Base-by-base conservation (phyloP, 2,888 invertebrate genomes). In the Congeria kusceri region DNA sequence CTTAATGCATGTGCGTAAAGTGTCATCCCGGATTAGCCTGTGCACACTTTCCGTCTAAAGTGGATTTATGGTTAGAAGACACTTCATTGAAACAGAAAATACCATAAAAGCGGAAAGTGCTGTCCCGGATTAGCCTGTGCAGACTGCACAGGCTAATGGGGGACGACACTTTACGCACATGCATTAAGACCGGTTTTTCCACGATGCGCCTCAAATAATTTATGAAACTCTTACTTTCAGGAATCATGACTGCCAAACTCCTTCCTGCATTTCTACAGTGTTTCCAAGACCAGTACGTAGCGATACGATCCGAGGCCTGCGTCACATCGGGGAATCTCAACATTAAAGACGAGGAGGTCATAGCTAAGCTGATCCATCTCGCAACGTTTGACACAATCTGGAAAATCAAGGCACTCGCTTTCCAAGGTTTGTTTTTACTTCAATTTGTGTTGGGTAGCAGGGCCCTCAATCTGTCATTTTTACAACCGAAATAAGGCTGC, bases 241-340 rank as follows among this genome's bases (percentile, higher is more conserved):
- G 93, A 63, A 92, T 93, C 32, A 93, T 93, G 93, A 93, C 93
- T n/a, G 91, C 92, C 58, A 92, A 93, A 71, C 86, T 93, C 61
- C 86, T 93, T 59, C 92, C 92, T 25, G 86, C 89, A 0, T 93
- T 92, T 82, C 86, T 94, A 56, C 67, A 88, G 62, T 93, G 93
- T 83, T 94, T 93, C 87, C 85, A 91, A 44, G 93, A 93, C 79
- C 86, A 88, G 32, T 92, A 92, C 75, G 88, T 93, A n/a, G 90
- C 92, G n/a, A 90, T 93, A 0, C 77, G 93, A 25, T 88, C 87
- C 23, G 92, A 93, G 78, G 90, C 88, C 4, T 93, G 93, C 73
- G 88, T 92, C 57, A 91, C 93, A 0, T 90, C 90, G 70, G 89
- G 90, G 18, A 91, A 91, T 70, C 88, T 93, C 15, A 83, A 83